phyloP scores from a whole-genome alignment of 2,888 invertebrate genomes.

The Hymenopus coronatus region DNA sequence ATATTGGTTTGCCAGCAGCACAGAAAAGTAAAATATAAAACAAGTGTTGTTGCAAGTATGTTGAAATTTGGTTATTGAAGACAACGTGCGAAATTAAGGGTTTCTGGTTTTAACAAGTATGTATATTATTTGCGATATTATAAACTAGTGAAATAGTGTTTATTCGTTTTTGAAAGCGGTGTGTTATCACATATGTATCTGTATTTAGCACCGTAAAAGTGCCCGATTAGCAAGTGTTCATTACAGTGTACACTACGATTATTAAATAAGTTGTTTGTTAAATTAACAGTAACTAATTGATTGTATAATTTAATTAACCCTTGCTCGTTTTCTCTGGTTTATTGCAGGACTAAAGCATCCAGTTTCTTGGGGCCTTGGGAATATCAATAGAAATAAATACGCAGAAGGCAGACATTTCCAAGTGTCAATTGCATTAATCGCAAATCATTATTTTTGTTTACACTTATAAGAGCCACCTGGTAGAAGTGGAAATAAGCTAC shows the following conservation, averaged over 20 bases:
- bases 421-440: neutral
- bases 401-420: neutral
- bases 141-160: too few species aligned
- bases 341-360: neutral
- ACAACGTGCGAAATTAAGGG: too few species aligned
- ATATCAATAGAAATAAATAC: neutral
- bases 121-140: too few species aligned
- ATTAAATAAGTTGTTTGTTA: too few species aligned
- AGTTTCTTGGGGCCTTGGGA: neutral
- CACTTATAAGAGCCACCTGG: neutral
- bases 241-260: too few species aligned
- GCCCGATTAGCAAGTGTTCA: too few species aligned
- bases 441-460: neutral
- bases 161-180: too few species aligned
- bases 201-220: too few species aligned
- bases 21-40: neutral
- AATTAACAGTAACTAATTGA: neutral
- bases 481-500: neutral
- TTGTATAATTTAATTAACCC: neutral
- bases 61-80: too few species aligned
- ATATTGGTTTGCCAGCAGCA: neutral
- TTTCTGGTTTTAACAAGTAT: too few species aligned
- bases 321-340: neutral
- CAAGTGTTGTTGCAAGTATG: too few species aligned
- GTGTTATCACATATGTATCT: too few species aligned